These are phyloP conservation scores for Bombyx huttoni DNA, from an alignment of 2,888 invertebrate genomes.

Conservation along the genomic window DNA sequence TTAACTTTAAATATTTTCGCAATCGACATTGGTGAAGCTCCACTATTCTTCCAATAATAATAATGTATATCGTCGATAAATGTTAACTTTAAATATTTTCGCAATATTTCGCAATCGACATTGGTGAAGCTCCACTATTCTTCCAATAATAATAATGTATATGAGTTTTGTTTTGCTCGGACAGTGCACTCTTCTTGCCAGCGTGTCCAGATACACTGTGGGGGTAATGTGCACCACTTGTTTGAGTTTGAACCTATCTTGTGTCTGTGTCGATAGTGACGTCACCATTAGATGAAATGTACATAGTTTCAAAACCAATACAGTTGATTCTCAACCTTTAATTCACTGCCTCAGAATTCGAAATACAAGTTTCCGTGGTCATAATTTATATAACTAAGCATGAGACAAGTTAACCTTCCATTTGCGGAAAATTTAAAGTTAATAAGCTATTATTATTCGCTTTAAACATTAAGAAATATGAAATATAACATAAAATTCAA, in stretches of 20 bases:
- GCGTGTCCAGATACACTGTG: slow-evolving; percentile 46
- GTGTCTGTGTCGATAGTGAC: slow-evolving; percentile 1
- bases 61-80: slow-evolving; percentile 5
- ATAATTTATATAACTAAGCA: too few species aligned
- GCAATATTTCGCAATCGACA: not conserved
- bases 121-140: not conserved
- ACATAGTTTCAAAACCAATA: not conserved
- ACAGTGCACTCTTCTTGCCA: slow-evolving; percentile 45
- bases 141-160: not conserved
- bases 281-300: not conserved
- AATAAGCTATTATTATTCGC: not conserved
- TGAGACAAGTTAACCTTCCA: too few species aligned
- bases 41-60: not conserved
- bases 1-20: not conserved
- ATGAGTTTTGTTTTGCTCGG: slow-evolving; percentile 26
- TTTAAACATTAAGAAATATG: too few species aligned
- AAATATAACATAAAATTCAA: not conserved
- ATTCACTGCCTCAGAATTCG: too few species aligned
- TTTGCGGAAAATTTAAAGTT: too few species aligned
- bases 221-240: slow-evolving; percentile 32
- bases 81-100: not conserved
- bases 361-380: too few species aligned
- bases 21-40: not conserved
- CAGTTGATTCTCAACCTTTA: not conserved
- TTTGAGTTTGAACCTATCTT: slow-evolving; percentile 1